Evolutionary conservation across 2,113 vertebrate species (phyloP), one percentile per base, ranked within the genome.

Genomic region (Abramis brama): DNA sequence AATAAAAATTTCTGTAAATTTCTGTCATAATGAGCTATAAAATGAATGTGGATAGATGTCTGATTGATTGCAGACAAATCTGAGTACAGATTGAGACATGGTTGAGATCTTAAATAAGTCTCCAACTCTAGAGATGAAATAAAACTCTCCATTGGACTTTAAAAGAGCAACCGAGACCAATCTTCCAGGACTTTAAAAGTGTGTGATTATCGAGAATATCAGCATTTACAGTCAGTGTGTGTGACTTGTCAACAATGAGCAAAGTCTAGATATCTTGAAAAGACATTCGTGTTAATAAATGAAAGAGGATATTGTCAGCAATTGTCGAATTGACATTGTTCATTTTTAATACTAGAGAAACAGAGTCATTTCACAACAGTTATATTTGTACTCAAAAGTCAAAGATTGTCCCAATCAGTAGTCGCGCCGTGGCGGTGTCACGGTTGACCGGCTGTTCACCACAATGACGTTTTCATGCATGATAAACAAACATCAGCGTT

Each of bases 241-340:
- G 59, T 86, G 78, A 27, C 60, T 73, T 43, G 33, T 39, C 74
- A 84, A 86, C 79, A 30, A 68, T 6, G 80, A 82, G 25, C 47
- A 70, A 82, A 52, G 80, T 70, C 43, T 15, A 70, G 64, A 33
- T 45, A 23, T 60, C 79, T 30, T 81, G 60, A 81, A 66, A 64
- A 30, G 23, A 11, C 39, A 43, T 12, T 19, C 2, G 9, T n/a
- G 27, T 25, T 27, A 30, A 15, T 71, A 21, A 9, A 36, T 36
- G 2, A 39, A 57, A 23, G 25, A 50, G n/a, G n/a, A 52, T 8
- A 75, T 36, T 6, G 5, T 47, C 36, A 25, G 23, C 12, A 15
- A 39, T 43, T 27, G n/a, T 45, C 27, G 4, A 80, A 45, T 81
- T 25, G n/a, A 66, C n/a, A 62, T 11, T 43, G 36, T 12, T 71